Evolutionary conservation across 2,113 vertebrate genomes (phyloP), one percentile per base, ranked within the genome.

Genomic region (Sprattus sprattus): DNA sequence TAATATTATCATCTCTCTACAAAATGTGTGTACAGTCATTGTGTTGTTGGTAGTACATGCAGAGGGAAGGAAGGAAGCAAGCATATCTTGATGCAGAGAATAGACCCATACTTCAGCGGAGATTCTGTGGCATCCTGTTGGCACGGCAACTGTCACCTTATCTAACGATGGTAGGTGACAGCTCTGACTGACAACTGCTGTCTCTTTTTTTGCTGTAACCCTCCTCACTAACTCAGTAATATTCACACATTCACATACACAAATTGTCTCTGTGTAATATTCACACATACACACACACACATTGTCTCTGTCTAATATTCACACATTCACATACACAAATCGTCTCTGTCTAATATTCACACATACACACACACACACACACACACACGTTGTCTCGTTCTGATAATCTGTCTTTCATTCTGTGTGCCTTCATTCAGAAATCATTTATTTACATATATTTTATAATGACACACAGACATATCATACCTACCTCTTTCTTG

Each of bases 41-140:
- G 60, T 64, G 22, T 64, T 64, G 60, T 25, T 3, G 20, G 60
- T 64, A n/a, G 60, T 25, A n/a, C n/a, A 25, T 64, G 3, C 22
- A 9, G 4, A 9, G 20, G 6, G 60, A 64, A 64, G 25, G 20
- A n/a, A 64, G 52, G 52, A 57, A 3, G 50, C 50, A 54, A 7
- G 18, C 9, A 64, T 25, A 32, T 28, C 25, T 71, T 71, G 64
- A 71, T 9, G 52, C 57, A 45, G 20, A 85, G 25, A 87, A 82
- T 60, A 78, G 86, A 64, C 67, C 86, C 83, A 87, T 45, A 84
- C 90, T 89, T 87, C 45, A 83, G 78, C 71, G 44, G 54, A 49
- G 91, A 90, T 90, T 92, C 90, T 85, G 87, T 86, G 89, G 88
- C 89, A 93, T 94, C 92, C 93, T 93, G 92, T 92, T 89, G 86